Evolutionary conservation across 2,797 vertebrate species (phyloP), one percentile per base, ranked within the genome.

Genomic region (Champsocephalus esox): DNA sequence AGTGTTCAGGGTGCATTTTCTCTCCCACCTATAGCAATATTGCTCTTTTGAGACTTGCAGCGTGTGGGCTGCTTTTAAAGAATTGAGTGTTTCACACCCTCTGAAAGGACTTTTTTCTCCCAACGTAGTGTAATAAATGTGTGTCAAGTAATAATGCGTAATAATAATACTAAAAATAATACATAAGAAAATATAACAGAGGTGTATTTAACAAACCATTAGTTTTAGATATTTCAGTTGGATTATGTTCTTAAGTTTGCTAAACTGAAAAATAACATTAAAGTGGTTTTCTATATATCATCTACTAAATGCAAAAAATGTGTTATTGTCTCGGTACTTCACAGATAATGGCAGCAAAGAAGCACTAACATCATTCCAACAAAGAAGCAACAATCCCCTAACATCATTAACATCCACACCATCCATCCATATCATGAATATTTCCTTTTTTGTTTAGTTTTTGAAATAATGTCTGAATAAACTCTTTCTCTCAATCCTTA

Each of bases 1-100:
- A 63, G 51, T 78, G 77, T 88, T 81, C 71, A 34, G 51, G 70
- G 51, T 75, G 83, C 72, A 61, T 83, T 88, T 85, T 86, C 63
- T 79, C 79, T 80, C 75, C 86, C 79, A 85, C 87, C 78, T 79
- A 66, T 86, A 77, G 83, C 76, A 82, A 59, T 66, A 68, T 87
- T 80, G 75, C 77, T 85, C 86, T 87, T 84, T 79, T 84, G 71
- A 87, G 78, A 75, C 66, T 78, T 52, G 2, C 45, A n/a, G 62
- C 73, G 62, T 80, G 81, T 88, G 81, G 81, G 85, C 46, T 64
- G 77, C 68, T 80, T 73, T 51, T 73, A 78, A 81, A 88, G 71
- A 77, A 78, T 51, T 66, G 48, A 75, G 59, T 59, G 32, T 68
- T 87, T 83, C 55, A 55, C 48, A 69, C 50, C 9, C 14, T 80